These are phyloP conservation scores for Glaucomys volans DNA, from an alignment of 2,113 vertebrate genomes.

Conservation along the genomic window DNA sequence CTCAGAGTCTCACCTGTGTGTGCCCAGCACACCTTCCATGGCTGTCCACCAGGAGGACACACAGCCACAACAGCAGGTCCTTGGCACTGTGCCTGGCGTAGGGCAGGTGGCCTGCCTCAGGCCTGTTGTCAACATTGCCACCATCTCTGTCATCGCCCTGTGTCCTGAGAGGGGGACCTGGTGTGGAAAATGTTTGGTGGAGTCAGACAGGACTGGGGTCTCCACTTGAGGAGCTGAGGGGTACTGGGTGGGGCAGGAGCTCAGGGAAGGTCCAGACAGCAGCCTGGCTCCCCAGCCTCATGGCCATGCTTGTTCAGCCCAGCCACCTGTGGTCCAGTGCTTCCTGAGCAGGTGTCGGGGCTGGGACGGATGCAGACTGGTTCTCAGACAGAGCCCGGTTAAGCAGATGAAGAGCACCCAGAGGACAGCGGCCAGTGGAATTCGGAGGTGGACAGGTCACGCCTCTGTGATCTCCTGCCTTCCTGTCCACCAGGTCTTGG, in stretches of 20 bases:
- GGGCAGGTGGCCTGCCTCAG: neutral
- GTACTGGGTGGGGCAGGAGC: neutral
- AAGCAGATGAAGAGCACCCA: too few relatives aligned
- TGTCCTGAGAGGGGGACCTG: neutral
- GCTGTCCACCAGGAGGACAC: neutral
- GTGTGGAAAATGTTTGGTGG: too few relatives aligned
- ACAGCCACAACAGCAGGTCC: too few relatives aligned
- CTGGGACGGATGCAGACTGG: neutral
- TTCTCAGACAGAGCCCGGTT: rapidly evolving
- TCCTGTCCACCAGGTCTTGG: neutral
- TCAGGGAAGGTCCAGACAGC: neutral
- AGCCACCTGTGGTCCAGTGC: neutral
- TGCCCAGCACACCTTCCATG: neutral
- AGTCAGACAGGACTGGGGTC: too few relatives aligned
- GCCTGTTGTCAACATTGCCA: rapidly evolving
- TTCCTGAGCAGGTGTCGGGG: neutral
- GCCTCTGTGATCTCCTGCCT: too few relatives aligned
- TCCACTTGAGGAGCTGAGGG: neutral
- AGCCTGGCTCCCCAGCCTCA: too few relatives aligned
- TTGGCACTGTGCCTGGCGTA: rapidly evolving
- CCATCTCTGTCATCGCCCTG: rapidly evolving
- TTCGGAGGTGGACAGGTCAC: neutral
- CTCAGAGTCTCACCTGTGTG: neutral
- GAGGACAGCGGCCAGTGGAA: too few relatives aligned
- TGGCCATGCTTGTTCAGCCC: too few relatives aligned